These are phyloP conservation scores for Austrolebias charrua DNA, from an alignment of 2,797 vertebrate genomes.

Conservation along the genomic window DNA sequence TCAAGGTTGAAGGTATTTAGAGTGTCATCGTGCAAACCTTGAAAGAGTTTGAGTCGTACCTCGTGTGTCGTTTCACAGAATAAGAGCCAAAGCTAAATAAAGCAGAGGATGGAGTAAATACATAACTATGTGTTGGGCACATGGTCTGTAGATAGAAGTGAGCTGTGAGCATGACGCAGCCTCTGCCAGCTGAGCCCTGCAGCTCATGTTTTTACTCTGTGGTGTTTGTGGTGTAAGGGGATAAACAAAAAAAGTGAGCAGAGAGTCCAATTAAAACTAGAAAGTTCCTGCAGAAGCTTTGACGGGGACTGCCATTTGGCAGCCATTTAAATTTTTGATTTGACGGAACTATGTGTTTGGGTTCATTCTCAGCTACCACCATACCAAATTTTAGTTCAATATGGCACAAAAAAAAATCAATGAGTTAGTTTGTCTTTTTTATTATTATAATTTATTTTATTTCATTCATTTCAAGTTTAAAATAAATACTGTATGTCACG, in stretches of 20 bases:
- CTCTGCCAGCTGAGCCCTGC: constrained; percentile 24
- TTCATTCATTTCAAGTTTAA: too few relatives aligned
- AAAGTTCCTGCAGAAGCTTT: too few relatives aligned
- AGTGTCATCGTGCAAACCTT: constrained; percentile 39
- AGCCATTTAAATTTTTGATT: too few relatives aligned
- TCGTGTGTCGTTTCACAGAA: constrained; percentile 30
- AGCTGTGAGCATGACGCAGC: constrained; percentile 51
- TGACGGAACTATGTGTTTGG: too few relatives aligned
- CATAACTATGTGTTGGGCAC: constrained; percentile 67
- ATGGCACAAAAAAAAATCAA: too few relatives aligned
- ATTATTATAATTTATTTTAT: too few relatives aligned
- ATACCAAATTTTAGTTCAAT: too few relatives aligned
- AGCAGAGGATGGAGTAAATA: constrained; percentile 59
- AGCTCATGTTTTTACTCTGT: constrained; percentile 38
- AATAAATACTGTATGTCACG: too few relatives aligned
- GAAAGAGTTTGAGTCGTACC: constrained; percentile 31
- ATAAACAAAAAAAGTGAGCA: constrained; percentile 8
- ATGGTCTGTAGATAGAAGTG: constrained; percentile 63
- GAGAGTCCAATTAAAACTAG: too few relatives aligned
- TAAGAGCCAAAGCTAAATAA: constrained; percentile 62
- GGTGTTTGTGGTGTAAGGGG: constrained; percentile 21
- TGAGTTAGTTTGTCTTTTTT: too few relatives aligned
- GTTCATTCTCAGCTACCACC: too few relatives aligned
- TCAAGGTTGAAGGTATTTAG: constrained; percentile 23
- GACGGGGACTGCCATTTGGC: too few relatives aligned